Conservation (phyloP, 2,113 vertebrate species). For the Microtus pennsylvanicus region DNA sequence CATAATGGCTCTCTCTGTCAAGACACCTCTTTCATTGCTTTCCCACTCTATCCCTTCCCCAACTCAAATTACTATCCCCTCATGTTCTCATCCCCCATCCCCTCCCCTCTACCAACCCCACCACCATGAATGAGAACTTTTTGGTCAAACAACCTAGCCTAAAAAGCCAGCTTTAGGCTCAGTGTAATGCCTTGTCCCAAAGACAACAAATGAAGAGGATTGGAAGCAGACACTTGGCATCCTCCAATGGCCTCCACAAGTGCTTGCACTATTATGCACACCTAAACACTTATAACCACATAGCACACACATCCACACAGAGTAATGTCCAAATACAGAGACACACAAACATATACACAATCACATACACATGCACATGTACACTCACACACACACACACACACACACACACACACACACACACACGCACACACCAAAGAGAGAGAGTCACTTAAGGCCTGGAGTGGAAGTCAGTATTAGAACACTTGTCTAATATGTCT, state of each 20-base stretch:
- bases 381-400: background rate
- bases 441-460: too few species aligned
- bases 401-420: background rate
- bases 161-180: background rate
- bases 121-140: background rate
- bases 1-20: too few species aligned
- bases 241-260: background rate
- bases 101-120: too few species aligned
- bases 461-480: background rate
- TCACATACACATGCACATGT: background rate
- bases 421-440: background rate
- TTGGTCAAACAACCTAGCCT: background rate
- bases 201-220: background rate
- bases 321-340: background rate
- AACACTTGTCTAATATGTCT: background rate
- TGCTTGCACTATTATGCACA: background rate
- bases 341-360: background rate
- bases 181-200: background rate
- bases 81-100: too few species aligned
- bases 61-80: too few species aligned
- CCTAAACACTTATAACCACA: background rate
- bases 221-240: background rate
- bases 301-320: too few species aligned
- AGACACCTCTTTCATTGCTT: too few species aligned
- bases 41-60: too few species aligned